A percentile compares a stretch with the other conserved stretches of the same genome.
phyloP scores from a whole-genome alignment of 2,797 vertebrate genomes.

The Aldrovandia affinis region DNA sequence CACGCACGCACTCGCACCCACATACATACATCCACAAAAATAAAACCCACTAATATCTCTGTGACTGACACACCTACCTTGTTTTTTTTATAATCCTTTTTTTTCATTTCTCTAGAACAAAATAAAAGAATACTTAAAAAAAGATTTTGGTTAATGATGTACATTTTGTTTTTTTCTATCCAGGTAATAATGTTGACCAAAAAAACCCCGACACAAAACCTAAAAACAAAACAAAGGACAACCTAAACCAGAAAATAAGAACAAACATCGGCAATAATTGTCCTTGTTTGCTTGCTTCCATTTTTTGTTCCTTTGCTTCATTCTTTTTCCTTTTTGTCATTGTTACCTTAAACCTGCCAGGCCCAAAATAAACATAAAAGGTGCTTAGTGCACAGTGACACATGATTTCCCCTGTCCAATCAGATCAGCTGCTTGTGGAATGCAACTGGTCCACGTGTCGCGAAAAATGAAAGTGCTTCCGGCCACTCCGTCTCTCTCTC shows the following conservation, averaged over 20 bases:
- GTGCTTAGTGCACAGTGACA: slow-evolving; percentile 35
- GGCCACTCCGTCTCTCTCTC: background rate
- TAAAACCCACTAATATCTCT: slow-evolving; percentile 25
- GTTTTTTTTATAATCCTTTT: slow-evolving; percentile 27
- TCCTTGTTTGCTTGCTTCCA: slow-evolving; percentile 40
- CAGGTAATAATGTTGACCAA: slow-evolving; percentile 51
- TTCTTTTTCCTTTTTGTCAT: slow-evolving; percentile 36
- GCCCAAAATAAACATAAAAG: slow-evolving; percentile 28
- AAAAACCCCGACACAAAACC: slow-evolving; percentile 43
- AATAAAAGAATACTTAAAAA: slow-evolving; percentile 36
- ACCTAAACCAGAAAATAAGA: slow-evolving; percentile 56
- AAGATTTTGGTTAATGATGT: slow-evolving; percentile 29
- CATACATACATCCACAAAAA: slow-evolving; percentile 26
- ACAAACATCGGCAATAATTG: slow-evolving; percentile 31
- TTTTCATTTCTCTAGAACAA: slow-evolving; percentile 35
- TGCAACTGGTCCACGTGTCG: background rate
- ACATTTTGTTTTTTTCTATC: slow-evolving; percentile 7
- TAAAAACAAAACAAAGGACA: slow-evolving; percentile 58
- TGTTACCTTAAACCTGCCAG: slow-evolving; percentile 31
- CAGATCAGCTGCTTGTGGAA: slow-evolving; percentile 1
- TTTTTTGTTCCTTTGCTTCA: slow-evolving; percentile 25
- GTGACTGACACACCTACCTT: slow-evolving; percentile 34
- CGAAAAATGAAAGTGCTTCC: background rate
- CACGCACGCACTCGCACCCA: slow-evolving; percentile 4
- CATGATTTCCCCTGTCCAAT: slow-evolving; percentile 17